Evolutionary conservation across 2,797 vertebrate genomes (phyloP).

Genomic region (Sarcophilus harrisii): DNA sequence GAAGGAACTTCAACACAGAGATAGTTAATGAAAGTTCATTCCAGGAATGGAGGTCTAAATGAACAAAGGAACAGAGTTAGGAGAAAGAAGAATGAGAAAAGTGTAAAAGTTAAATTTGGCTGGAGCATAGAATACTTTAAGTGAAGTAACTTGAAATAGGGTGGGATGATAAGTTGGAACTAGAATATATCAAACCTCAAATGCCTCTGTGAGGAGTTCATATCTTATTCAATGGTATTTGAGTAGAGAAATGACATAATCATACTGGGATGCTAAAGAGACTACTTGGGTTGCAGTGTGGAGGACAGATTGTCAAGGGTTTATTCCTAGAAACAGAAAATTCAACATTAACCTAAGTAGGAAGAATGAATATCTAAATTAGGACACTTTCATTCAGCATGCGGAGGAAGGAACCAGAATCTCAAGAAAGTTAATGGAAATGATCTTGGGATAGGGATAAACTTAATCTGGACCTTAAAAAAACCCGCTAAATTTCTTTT

Average conservation of each 20-base stretch:
- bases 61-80: not conserved
- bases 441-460: not conserved
- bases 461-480: not conserved
- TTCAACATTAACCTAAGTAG: not conserved
- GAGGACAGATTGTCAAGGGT: not conserved
- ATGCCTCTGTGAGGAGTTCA: not conserved
- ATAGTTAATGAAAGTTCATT: not conserved
- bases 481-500: not conserved
- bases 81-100: not conserved
- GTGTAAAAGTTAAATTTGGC: not conserved
- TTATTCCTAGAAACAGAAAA: not conserved
- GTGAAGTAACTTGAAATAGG: not conserved
- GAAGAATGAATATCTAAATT: not conserved
- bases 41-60: not conserved
- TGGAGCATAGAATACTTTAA: not conserved
- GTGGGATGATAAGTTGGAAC: not conserved
- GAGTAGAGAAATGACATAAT: not conserved
- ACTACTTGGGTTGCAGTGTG: not conserved
- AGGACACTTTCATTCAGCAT: not conserved
- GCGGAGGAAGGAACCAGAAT: not conserved
- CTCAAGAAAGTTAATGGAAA: not conserved
- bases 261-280: not conserved
- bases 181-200: not conserved
- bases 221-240: not conserved
- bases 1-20: not conserved